Conservation (phyloP, 2,888 invertebrate species). For the Poecilobothrus nobilitatus region DNA sequence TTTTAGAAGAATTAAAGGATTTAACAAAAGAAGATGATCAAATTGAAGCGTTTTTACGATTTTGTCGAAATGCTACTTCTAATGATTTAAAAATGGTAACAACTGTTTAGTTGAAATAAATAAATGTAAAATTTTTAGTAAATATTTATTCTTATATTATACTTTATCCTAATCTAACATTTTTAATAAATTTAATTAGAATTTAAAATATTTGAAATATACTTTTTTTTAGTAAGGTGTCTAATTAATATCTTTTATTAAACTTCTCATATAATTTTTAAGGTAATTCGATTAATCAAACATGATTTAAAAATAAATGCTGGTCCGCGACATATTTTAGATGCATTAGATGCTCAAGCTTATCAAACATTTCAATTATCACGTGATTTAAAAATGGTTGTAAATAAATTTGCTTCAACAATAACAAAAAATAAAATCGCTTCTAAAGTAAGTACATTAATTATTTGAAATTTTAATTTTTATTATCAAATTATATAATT, state of each 20-base stretch:
- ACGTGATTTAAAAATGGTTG: conserved; percentile 65
- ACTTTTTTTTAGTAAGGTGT: no score
- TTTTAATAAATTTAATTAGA: no score
- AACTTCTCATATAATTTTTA: no score
- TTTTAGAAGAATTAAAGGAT: conserved; percentile 62
- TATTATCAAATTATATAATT: no score
- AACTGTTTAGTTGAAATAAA: neutral
- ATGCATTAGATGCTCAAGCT: conserved; percentile 79
- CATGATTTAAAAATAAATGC: conserved; percentile 88
- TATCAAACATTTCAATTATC: conserved; percentile 83
- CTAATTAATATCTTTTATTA: no score
- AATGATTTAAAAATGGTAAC: conserved; percentile 72
- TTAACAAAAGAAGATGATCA: conserved; percentile 85
- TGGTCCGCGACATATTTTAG: conserved; percentile 85
- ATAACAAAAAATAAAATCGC: neutral
- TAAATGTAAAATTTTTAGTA: neutral
- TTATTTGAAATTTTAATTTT: no score
- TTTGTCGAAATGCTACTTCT: conserved; percentile 66
- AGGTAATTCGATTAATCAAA: conserved; percentile 74
- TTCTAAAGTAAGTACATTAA: neutral
- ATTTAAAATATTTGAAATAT: no score
- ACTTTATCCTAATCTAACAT: no score
- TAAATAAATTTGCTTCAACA: conserved; percentile 46
- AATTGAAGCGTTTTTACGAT: conserved; percentile 60
- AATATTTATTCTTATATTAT: neutral